Evolutionary conservation across 2,797 vertebrate species (phyloP).

Genomic region (Anniella stebbinsi): DNA sequence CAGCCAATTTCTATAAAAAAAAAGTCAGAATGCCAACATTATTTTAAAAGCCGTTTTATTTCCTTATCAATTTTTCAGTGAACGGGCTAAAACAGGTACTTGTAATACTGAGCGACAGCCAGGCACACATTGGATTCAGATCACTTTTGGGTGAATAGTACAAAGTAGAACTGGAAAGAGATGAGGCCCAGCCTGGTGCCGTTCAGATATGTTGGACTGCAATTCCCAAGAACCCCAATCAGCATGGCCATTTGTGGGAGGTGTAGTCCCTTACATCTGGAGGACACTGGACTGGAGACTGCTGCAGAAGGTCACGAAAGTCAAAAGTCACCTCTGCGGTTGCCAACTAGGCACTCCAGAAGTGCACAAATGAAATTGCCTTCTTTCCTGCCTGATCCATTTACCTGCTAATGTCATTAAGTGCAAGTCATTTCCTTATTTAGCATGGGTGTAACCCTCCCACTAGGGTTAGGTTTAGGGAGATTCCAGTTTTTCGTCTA

Average conservation of each 20-base stretch:
- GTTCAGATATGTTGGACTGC: too few species aligned
- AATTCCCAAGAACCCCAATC: not conserved
- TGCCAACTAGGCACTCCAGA: too few species aligned
- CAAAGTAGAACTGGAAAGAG: not conserved
- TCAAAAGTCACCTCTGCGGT: too few species aligned
- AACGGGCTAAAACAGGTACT: not conserved
- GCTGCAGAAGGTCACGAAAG: too few species aligned
- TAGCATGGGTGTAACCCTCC: not conserved
- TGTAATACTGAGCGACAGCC: not conserved
- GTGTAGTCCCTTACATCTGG: not conserved
- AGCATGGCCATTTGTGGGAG: not conserved
- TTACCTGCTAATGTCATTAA: not conserved
- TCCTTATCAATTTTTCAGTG: not conserved
- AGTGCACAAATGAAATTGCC: not conserved
- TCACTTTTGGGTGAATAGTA: too few species aligned
- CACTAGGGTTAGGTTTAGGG: not conserved
- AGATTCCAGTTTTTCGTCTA: not conserved
- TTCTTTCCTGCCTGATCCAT: not conserved
- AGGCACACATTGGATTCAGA: not conserved
- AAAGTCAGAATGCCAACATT: not conserved
- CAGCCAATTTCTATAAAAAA: not conserved
- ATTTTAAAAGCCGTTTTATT: not conserved
- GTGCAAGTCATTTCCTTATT: not conserved
- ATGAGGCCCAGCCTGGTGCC: too few species aligned
- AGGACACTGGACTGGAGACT: too few species aligned